phyloP scores from a whole-genome alignment of 2,888 invertebrate genomes.

The Petrophora chlorosata region DNA sequence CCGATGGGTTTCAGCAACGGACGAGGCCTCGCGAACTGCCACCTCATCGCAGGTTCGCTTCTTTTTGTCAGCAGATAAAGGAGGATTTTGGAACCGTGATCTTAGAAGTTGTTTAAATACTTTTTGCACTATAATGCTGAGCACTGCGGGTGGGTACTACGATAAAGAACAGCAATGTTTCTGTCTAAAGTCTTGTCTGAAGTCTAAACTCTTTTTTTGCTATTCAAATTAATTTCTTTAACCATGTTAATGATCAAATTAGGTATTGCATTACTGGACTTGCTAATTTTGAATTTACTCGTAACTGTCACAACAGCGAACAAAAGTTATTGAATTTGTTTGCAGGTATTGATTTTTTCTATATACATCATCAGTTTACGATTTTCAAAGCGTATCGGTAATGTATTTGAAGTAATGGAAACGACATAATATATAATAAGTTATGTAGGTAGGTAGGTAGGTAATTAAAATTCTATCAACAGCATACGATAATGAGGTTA shows the following conservation, averaged over 20 bases:
- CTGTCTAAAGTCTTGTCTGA: too few species aligned
- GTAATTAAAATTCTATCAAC: slow-evolving; percentile 50
- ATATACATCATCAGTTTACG: too few species aligned
- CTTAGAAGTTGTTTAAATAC: too few species aligned
- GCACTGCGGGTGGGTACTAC: too few species aligned
- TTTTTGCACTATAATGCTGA: too few species aligned
- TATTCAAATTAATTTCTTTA: too few species aligned
- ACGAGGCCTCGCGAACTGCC: slow-evolving; percentile 40
- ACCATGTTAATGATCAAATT: too few species aligned
- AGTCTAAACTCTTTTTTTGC: too few species aligned
- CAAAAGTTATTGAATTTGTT: background rate
- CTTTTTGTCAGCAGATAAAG: background rate
- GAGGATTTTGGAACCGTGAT: background rate
- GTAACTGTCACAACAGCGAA: background rate
- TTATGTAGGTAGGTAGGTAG: slow-evolving; percentile 1
- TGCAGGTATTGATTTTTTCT: too few species aligned
- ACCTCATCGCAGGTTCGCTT: background rate
- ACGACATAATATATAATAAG: slow-evolving; percentile 1
- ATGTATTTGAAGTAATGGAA: slow-evolving; percentile 2
- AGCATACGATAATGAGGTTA: slow-evolving; percentile 53
- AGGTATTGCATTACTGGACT: too few species aligned
- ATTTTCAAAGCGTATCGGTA: background rate
- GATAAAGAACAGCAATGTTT: too few species aligned
- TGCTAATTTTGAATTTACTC: too few species aligned
- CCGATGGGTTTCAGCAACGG: slow-evolving; percentile 77